A percentile compares a stretch with the other conserved stretches of the same genome.
phyloP scores from a whole-genome alignment of 2,888 invertebrate species.

The Incurvaria masculella region DNA sequence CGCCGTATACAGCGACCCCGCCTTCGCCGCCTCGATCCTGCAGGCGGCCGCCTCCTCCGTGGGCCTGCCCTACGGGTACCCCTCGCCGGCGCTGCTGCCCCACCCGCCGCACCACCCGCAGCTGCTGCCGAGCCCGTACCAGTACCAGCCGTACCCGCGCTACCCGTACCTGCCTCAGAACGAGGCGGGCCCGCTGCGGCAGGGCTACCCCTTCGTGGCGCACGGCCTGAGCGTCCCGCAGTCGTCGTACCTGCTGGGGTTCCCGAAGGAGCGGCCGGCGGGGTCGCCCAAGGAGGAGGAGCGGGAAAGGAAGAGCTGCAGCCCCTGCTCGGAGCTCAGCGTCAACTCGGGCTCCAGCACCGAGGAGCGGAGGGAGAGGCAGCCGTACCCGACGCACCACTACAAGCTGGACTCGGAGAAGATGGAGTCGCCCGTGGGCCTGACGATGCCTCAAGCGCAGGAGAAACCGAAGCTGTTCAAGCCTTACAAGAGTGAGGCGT shows the following conservation, averaged over 20 bases:
- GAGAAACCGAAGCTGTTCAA: constrained; percentile 68
- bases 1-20: constrained; percentile 91
- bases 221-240: neutral
- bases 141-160: constrained; percentile 50
- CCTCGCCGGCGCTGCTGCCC: constrained; percentile 57
- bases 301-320: constrained; percentile 15
- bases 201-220: neutral
- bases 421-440: constrained; percentile 7
- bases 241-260: constrained; percentile 3
- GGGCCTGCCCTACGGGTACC: constrained; percentile 61
- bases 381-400: constrained; percentile 10
- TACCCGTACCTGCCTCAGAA: constrained; percentile 50
- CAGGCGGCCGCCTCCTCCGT: constrained; percentile 83
- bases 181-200: neutral
- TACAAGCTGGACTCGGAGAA: constrained; percentile 19
- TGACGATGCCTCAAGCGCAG: constrained; percentile 4
- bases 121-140: constrained; percentile 57
- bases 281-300: constrained; percentile 3
- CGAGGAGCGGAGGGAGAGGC: constrained; percentile 15
- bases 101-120: constrained; percentile 51
- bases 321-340: constrained; percentile 17
- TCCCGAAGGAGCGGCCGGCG: constrained; percentile 5
- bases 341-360: constrained; percentile 21
- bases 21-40: constrained; percentile 87
- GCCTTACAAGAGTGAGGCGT: constrained; percentile 65